A percentile compares a stretch with the other conserved stretches of the same genome.
phyloP scores from a whole-genome alignment of 2,113 vertebrate species.

The Perca flavescens region DNA sequence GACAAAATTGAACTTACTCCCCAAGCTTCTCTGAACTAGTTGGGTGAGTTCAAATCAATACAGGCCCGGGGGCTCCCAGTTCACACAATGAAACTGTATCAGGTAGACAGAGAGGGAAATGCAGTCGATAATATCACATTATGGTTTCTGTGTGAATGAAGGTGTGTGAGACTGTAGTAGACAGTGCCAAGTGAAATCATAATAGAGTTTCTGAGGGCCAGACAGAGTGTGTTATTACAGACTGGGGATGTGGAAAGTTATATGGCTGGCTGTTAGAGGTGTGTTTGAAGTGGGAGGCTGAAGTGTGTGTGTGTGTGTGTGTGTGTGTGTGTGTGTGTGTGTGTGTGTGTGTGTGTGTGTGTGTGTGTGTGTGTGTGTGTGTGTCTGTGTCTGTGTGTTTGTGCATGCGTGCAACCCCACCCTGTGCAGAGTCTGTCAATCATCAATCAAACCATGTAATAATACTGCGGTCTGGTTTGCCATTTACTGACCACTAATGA shows the following conservation, averaged over 20 bases:
- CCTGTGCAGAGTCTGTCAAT: conserved; percentile 22
- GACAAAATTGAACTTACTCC: conserved; percentile 50
- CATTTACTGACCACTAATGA: conserved; percentile 24
- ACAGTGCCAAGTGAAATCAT: conserved; percentile 73
- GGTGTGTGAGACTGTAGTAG: conserved; percentile 51
- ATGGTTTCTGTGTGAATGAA: conserved; percentile 46
- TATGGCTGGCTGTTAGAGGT: conserved; percentile 44
- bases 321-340: too few relatives aligned
- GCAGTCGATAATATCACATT: conserved; percentile 70
- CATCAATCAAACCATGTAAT: conserved; percentile 39
- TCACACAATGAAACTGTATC: conserved; percentile 66
- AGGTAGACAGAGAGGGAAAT: conserved; percentile 65
- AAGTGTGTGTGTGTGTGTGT: not conserved
- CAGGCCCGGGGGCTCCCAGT: conserved; percentile 36
- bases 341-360: too few relatives aligned
- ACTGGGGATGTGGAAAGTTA: conserved; percentile 30
- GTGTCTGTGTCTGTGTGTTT: not conserved
- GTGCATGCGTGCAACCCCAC: not conserved
- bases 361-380: conserved; percentile 2
- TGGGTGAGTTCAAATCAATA: conserved; percentile 70
- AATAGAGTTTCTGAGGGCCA: conserved; percentile 73
- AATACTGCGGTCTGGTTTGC: conserved; percentile 23
- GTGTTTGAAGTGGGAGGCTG: conserved; percentile 35
- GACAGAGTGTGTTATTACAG: conserved; percentile 69
- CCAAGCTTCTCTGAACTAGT: conserved; percentile 47